These are phyloP conservation scores for Drosophila cyrtoloma DNA, from an alignment of 2,888 invertebrate species.

Conservation along the genomic window DNA sequence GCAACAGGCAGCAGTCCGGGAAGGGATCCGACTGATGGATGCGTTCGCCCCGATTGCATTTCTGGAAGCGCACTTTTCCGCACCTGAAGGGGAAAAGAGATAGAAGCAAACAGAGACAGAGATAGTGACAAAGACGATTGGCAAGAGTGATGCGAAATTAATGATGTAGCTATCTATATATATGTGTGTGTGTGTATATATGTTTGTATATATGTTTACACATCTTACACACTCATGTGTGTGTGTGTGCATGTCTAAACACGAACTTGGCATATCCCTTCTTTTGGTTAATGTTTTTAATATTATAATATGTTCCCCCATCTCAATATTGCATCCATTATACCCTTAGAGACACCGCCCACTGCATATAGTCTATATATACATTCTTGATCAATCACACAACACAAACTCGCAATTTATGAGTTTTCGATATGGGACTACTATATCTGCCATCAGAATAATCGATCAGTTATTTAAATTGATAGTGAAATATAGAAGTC, in stretches of 20 bases:
- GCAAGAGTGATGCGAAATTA: constrained; percentile 3
- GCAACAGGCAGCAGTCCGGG: constrained; percentile 82
- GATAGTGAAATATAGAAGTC: background rate
- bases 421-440: too few relatives aligned
- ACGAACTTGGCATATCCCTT: background rate
- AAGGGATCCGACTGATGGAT: constrained; percentile 76
- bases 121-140: background rate
- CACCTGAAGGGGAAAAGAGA: constrained; percentile 60
- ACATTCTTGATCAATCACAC: too few relatives aligned
- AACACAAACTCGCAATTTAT: background rate
- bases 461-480: background rate
- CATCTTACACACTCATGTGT: background rate
- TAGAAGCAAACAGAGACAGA: background rate
- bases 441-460: background rate
- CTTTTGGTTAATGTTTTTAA: background rate
- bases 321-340: background rate
- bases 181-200: background rate
- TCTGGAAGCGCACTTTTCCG: constrained; percentile 78
- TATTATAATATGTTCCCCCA: background rate
- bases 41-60: constrained; percentile 83
- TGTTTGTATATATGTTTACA: background rate
- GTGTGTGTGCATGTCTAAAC: background rate
- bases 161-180: background rate
- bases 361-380: background rate
- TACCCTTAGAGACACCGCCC: background rate